Percentiles rank a stretch among this genome's conserved stretches.
Conservation (phyloP, 1,140 invertebrate species). For the Branchinecta lynchi region DNA sequence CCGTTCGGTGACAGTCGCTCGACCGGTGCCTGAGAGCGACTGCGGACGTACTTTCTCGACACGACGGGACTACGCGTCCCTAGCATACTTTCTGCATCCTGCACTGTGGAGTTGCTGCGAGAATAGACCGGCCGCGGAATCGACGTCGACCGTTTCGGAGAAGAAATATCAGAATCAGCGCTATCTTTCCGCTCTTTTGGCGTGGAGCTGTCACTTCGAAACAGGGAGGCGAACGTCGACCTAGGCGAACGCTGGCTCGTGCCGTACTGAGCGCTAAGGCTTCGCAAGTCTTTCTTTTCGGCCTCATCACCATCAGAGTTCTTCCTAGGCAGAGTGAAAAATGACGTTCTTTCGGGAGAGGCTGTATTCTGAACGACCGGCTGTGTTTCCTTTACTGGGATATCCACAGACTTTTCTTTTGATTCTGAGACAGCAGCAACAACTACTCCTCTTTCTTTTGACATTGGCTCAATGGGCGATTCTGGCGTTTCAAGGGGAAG, state of each 20-base stretch:
- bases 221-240: neutral
- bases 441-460: neutral
- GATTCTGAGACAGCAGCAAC: neutral
- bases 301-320: neutral
- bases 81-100: neutral
- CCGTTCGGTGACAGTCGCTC: neutral
- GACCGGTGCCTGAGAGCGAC: neutral
- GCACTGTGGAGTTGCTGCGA: neutral
- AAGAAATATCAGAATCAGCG: neutral
- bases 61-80: neutral
- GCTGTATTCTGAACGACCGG: neutral
- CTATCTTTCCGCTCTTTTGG: neutral
- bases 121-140: constrained; percentile 2
- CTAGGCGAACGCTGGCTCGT: neutral
- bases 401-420: too few species aligned
- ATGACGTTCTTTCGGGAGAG: neutral
- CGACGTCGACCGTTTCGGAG: neutral
- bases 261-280: neutral
- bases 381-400: neutral
- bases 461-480: neutral
- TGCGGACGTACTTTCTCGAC: neutral
- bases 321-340: neutral
- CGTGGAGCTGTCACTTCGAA: neutral
- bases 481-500: neutral
- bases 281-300: neutral